These are phyloP conservation scores for Bradypodion pumilum DNA, from an alignment of 2,797 vertebrate genomes.

Conservation along the genomic window DNA sequence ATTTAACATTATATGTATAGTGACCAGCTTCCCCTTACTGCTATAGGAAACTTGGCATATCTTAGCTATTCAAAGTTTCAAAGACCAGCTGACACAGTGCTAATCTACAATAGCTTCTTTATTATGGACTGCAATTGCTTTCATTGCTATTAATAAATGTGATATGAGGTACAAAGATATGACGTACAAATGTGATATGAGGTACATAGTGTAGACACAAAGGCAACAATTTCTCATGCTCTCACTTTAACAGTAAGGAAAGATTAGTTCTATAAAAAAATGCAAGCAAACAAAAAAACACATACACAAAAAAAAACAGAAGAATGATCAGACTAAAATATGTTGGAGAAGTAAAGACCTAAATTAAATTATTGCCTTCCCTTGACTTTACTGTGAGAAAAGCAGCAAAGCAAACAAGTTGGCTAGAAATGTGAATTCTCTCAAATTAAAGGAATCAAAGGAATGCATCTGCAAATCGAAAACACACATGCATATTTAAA, in stretches of 20 bases:
- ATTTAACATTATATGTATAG: background rate
- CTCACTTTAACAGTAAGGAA: background rate
- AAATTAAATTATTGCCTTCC: background rate
- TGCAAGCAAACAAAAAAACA: too few species aligned
- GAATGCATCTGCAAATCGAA: background rate
- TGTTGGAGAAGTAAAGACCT: conserved; percentile 15
- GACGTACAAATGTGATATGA: background rate
- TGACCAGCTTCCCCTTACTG: background rate
- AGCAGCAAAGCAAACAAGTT: background rate
- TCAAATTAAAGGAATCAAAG: background rate
- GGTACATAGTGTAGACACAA: background rate
- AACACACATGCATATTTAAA: background rate
- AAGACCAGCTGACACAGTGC: background rate
- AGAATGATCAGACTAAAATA: background rate
- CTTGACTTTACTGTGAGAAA: background rate
- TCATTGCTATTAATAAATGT: conserved; percentile 7
- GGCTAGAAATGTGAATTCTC: background rate
- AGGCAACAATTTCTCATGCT: background rate
- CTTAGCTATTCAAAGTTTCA: background rate
- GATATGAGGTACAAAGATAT: background rate
- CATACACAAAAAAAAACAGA: too few species aligned
- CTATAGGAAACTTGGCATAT: background rate
- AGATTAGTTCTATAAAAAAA: background rate
- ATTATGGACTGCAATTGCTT: background rate
- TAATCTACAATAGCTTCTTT: conserved; percentile 12